A percentile compares a stretch with the other conserved stretches of the same genome.
These are phyloP conservation scores for Galago senegalensis DNA, from an alignment of 2,797 vertebrate genomes.

Conservation along the genomic window DNA sequence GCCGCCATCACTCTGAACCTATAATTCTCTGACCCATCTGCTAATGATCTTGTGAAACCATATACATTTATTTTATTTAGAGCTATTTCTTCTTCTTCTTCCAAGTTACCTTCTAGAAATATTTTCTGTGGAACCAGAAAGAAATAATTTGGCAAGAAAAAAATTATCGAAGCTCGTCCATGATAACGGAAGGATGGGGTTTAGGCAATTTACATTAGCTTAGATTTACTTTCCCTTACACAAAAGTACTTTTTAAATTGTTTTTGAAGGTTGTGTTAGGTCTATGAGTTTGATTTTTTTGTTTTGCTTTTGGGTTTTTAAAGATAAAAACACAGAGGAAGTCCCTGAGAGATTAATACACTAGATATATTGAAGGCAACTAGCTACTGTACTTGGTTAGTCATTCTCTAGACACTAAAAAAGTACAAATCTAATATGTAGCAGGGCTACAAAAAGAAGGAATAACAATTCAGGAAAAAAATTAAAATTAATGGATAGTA, in stretches of 20 bases:
- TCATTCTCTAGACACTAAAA: conserved; percentile 1
- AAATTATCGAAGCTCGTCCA: neutral
- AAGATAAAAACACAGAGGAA: conserved; percentile 9
- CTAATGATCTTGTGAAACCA: neutral
- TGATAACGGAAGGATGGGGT: neutral
- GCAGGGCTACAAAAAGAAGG: conserved; percentile 16
- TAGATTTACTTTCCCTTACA: conserved; percentile 41
- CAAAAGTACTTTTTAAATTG: neutral
- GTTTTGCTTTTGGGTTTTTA: conserved; percentile 22
- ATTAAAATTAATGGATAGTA: conserved; percentile 27
- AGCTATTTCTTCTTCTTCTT: neutral
- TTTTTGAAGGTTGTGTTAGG: neutral
- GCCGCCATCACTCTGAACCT: neutral
- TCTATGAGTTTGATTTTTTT: conserved; percentile 35
- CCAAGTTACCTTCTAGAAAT: neutral
- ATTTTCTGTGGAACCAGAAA: neutral
- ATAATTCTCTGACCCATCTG: neutral
- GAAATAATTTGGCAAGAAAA: neutral
- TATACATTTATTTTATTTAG: conserved; percentile 44
- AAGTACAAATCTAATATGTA: neutral
- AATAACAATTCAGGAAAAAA: conserved; percentile 40
- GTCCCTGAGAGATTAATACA: neutral
- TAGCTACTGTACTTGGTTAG: neutral
- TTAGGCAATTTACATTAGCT: conserved; percentile 17
- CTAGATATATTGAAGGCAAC: conserved; percentile 10